phyloP scores from a whole-genome alignment of 2,797 vertebrate species.

The Betta splendens region DNA sequence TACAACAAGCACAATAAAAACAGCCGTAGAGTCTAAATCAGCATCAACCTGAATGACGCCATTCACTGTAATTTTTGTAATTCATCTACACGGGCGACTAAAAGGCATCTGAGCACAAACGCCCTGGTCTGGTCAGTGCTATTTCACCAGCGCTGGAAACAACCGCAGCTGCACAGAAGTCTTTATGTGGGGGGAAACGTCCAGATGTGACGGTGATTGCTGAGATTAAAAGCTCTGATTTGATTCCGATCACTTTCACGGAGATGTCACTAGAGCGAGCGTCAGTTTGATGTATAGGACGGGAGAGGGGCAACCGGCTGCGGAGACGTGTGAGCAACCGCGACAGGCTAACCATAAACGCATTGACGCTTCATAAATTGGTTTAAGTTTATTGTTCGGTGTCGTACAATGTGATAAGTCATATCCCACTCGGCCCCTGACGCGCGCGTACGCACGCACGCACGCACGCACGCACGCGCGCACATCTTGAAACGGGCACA shows the following conservation, averaged over 20 bases:
- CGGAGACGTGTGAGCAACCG: constrained; percentile 48
- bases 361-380: constrained; percentile 79
- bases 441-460: constrained; percentile 20
- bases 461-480: constrained; percentile 3
- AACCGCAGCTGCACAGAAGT: constrained; percentile 48
- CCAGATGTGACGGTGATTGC: constrained; percentile 78
- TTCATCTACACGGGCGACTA: no score
- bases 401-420: constrained; percentile 79
- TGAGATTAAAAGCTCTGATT: constrained; percentile 79
- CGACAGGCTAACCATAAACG: constrained; percentile 74
- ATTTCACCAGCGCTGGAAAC: constrained; percentile 7
- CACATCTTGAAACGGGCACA: constrained; percentile 23
- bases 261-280: constrained; percentile 70
- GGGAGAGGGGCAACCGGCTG: constrained; percentile 51
- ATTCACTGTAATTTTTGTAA: no score
- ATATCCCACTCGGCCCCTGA: constrained; percentile 64
- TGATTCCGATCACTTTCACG: constrained; percentile 77
- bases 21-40: no score
- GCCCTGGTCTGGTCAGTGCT: constrained; percentile 2
- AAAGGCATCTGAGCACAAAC: background rate
- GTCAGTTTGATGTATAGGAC: constrained; percentile 72
- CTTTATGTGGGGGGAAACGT: constrained; percentile 64
- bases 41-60: no score
- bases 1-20: no score
- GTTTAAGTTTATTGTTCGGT: constrained; percentile 81